These are phyloP conservation scores for Suillia variegata DNA, from an alignment of 2,888 invertebrate species.

Conservation along the genomic window DNA sequence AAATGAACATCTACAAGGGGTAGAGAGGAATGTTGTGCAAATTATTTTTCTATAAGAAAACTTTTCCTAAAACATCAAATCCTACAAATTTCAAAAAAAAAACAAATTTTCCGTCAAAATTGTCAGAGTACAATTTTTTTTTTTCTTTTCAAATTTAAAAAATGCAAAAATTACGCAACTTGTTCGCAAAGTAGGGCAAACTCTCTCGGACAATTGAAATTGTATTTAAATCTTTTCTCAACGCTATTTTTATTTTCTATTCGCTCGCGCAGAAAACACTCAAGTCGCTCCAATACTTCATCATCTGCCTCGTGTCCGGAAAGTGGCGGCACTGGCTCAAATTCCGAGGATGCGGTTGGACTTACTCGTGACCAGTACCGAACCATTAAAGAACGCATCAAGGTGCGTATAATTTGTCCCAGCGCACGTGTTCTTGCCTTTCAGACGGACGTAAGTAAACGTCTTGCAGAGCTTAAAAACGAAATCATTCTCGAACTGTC, in stretches of 20 bases:
- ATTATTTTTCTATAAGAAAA: not conserved
- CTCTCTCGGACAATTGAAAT: no score
- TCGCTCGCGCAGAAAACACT: conserved; percentile 4
- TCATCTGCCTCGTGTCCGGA: conserved; percentile 22
- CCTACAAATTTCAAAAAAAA: no score
- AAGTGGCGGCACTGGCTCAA: conserved; percentile 18
- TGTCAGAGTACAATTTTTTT: conserved; percentile 22
- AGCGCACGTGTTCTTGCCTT: conserved; percentile 52
- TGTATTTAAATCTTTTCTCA: no score
- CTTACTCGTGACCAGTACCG: conserved; percentile 16
- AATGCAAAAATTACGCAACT: conserved; percentile 56
- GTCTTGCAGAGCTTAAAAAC: conserved; percentile 52
- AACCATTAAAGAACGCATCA: conserved; percentile 42
- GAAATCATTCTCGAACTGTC: conserved; percentile 55
- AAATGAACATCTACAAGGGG: conserved; percentile 25
- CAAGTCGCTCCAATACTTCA: not conserved
- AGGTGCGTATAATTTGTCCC: conserved; percentile 54
- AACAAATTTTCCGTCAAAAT: no score
- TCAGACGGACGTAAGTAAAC: conserved; percentile 46
- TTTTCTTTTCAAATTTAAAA: conserved; percentile 35
- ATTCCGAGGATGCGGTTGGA: conserved; percentile 26
- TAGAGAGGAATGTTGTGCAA: not conserved
- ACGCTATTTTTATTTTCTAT: not conserved
- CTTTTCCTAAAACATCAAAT: not conserved
- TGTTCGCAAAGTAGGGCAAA: conserved; percentile 49